Evolutionary conservation across 2,797 vertebrate species (phyloP), one percentile per base, ranked within the genome.

Genomic region (Gambusia yucatana): DNA sequence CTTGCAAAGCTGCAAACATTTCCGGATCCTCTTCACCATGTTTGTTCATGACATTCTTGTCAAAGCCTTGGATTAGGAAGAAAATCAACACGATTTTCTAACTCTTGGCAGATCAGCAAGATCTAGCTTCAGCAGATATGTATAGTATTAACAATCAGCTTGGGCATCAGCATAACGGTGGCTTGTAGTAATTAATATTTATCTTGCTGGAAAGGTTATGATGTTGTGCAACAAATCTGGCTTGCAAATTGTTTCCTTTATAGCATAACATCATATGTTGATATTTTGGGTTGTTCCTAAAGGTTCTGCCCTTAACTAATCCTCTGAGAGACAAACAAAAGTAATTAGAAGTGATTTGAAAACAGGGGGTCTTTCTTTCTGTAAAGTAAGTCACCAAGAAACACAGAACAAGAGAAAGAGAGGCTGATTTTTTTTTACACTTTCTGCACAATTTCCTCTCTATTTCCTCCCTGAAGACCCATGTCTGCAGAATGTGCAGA

Each of bases 371-470:
- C 84, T 89, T 92, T 95, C 88, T 94, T 93, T 91, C 77, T 82
- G 77, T 82, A 79, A 93, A 91, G 82, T 88, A 79, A 92, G 90
- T 85, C 87, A 82, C 84, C 86, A 84, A 88, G 80, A 88, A 76
- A 74, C 78, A 80, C 82, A 88, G 78, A 81, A 81, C 82, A 84
- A 84, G 87, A 88, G 80, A 78, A 79, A 80, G 82, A 88, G 88
- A 92, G 90, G 82, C 87, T 85, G 92, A 94, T 89, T 95, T 92
- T 95, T 92, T 95, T 95, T 96, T 95, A 95, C 94, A 96, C 94
- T 96, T 95, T 96, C 95, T 93, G 95, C 95, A 95, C 94, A 94
- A 96, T 96, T 96, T 96, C 96, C 96, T 95, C 91, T 93, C 92
- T 94, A 95, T 95, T 96, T 96, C 96, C 96, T 96, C 95, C 96